A percentile compares a stretch with the other conserved stretches of the same genome.
These are phyloP conservation scores for Carapus acus DNA, from an alignment of 2,797 vertebrate species.

Conservation along the genomic window DNA sequence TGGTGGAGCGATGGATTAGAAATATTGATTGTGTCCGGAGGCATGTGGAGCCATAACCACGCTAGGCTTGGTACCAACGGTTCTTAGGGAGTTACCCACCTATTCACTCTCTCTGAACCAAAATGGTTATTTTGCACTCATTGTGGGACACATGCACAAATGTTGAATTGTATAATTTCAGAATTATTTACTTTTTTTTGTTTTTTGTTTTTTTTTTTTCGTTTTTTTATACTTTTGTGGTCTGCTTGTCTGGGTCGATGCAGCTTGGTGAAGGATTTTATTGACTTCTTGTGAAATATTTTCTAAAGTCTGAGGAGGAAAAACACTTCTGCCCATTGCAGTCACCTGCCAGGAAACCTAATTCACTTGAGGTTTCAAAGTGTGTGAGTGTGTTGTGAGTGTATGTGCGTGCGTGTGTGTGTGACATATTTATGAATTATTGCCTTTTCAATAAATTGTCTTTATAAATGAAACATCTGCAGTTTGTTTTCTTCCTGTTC, in stretches of 20 bases:
- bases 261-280: no score
- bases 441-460: conserved; percentile 40
- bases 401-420: conserved; percentile 13
- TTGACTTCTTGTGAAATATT: no score
- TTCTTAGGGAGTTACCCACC: not conserved
- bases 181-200: not conserved
- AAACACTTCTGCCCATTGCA: not conserved
- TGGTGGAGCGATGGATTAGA: no score
- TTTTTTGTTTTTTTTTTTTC: no score
- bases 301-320: conserved; percentile 1
- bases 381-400: conserved; percentile 8
- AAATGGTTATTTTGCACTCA: conserved; percentile 22
- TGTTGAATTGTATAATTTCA: conserved; percentile 6
- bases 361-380: not conserved
- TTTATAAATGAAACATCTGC: conserved; percentile 4
- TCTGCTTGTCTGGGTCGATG: no score
- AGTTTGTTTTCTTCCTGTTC: not conserved
- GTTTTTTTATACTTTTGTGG: no score
- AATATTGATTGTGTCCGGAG: no score
- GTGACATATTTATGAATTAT: conserved; percentile 13
- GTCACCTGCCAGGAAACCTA: not conserved
- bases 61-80: no score
- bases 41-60: no score
- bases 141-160: conserved; percentile 38
- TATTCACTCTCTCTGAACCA: not conserved